Base-by-base conservation (phyloP, 2,113 vertebrate genomes). In the Gymnogyps californianus region DNA sequence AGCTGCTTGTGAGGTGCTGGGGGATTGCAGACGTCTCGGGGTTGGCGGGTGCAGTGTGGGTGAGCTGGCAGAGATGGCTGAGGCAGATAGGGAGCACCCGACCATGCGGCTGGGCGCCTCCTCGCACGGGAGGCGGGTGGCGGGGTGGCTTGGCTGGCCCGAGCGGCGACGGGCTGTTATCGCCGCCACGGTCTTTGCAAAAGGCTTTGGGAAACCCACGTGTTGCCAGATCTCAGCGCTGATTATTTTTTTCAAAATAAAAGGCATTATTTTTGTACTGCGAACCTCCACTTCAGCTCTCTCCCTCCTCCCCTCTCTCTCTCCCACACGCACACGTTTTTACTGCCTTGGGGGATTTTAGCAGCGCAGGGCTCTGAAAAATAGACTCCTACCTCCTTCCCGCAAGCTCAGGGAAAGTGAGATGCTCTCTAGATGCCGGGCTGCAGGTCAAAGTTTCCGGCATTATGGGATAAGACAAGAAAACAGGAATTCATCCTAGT, bases 171-270 rank as follows among this genome's bases (percentile, higher is more conserved):
- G 21, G 74, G 80, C 69, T 89, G 72, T 94, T 94, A 96, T 80
- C 70, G 1, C 90, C 11, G 11, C 96, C 80, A 7, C 54, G 4
- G 79, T 32, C 76, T 81, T 38, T 59, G 96, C 83, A 17, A 42
- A 94, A 82, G 59, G 92, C 82, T 96, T 93, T 95, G 96, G 95
- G 90, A 96, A 97, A 80, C 75, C 89, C 96, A 67, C 84, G 70
- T 94, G 91, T 31, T 79, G 89, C 94, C 94, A 88, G 93, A 96
- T 96, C 96, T 94, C 93, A 90, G 90, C 4, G 3, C 85, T 5
- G 90, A 91, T 94, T 82, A 40, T 69, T 89, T 87, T 86, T 75
- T 87, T 40, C 87, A 34, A 83, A 91, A 91, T 51, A 90, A 94
- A 92, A 94, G 92, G 87, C 87, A 46, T 91, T 85, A 94, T 94